phyloP scores from a whole-genome alignment of 2,888 invertebrate species.

The Ceratothoa steindachneri region DNA sequence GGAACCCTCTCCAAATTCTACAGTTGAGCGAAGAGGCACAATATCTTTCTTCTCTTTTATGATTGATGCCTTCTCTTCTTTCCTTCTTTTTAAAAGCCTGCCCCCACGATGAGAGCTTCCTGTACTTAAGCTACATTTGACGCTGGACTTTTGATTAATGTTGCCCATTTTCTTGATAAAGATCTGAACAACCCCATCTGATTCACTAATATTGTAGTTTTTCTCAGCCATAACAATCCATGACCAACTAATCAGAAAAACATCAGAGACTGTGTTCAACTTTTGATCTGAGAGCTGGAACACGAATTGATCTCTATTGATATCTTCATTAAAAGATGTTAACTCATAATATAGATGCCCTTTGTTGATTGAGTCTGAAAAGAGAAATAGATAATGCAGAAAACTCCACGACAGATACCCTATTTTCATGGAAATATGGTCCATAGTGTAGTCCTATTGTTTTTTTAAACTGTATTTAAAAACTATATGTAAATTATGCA shows the following conservation, averaged over 20 bases:
- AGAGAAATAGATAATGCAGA: no score
- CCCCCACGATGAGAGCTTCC: constrained; percentile 18
- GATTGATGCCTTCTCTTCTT: background rate
- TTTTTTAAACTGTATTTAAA: no score
- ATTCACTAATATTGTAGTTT: constrained; percentile 29
- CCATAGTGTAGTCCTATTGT: no score
- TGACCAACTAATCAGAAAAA: constrained; percentile 34
- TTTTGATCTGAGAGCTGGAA: constrained; percentile 28
- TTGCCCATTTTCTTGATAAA: constrained; percentile 31
- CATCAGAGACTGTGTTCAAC: constrained; percentile 24
- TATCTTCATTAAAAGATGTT: constrained; percentile 16
- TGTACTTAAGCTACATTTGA: constrained; percentile 23
- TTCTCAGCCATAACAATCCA: constrained; percentile 26
- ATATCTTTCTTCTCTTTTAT: constrained; percentile 17
- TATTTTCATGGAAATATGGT: no score
- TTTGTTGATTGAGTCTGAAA: constrained; percentile 27
- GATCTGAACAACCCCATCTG: constrained; percentile 19
- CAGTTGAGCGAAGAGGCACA: constrained; percentile 10
- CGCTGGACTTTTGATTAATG: constrained; percentile 30
- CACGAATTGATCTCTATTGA: constrained; percentile 29
- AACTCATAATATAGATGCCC: constrained; percentile 33
- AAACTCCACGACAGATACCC: no score
- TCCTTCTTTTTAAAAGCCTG: background rate
- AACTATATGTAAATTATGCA: no score
- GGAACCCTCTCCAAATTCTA: constrained; percentile 50